Base-by-base conservation (phyloP, 2,888 invertebrate species). In the Chaitophorus viminalis region DNA sequence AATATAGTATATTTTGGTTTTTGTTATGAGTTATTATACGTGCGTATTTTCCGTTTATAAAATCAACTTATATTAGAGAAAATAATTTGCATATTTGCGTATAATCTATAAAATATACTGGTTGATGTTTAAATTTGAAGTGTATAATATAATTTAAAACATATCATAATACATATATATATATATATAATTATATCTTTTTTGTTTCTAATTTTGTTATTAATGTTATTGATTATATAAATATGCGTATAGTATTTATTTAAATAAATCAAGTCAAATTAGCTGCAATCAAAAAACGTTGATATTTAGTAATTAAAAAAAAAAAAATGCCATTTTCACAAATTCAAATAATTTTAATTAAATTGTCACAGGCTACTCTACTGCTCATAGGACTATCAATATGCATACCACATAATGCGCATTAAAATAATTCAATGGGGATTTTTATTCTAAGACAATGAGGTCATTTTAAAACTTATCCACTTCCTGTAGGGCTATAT, bases 381-480 rank as follows among this genome's bases (percentile, higher is more conserved):
- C 31, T 74, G n/a, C 0, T 1, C 29, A 31, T 70, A 46, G 4
- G 36, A 3, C 3, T 36, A 36, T 6, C 6, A 5, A 36, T 36
- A 36, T 6, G 68, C 8, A 25, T 9, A n/a, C n/a, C n/a, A n/a
- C n/a, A n/a, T n/a, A n/a, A n/a, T n/a, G n/a, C n/a, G n/a, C 9
- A 74, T 29, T n/a, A 74, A 21, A 74, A 82, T n/a, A 74, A 83
- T 21, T 74, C 54, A 14, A 60, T n/a, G 9, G 18, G 21, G 21
- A 60, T 79, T 39, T 68, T 65, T 79, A 36, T 79, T 65, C 1
- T 39, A 46, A 46, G 46, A 76, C 46, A 68, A 76, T 76, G 76
- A 76, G 33, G 76, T 46, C 68, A 85, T 68, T 77, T 68, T 46
- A 60, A 31, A n/a, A 84, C 46, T 25, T 83, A 46, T 29, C 77